These are phyloP conservation scores for Heliocidaris erythrogramma DNA, from an alignment of 35 echinoderm and acorn worm species.

Conservation along the genomic window DNA sequence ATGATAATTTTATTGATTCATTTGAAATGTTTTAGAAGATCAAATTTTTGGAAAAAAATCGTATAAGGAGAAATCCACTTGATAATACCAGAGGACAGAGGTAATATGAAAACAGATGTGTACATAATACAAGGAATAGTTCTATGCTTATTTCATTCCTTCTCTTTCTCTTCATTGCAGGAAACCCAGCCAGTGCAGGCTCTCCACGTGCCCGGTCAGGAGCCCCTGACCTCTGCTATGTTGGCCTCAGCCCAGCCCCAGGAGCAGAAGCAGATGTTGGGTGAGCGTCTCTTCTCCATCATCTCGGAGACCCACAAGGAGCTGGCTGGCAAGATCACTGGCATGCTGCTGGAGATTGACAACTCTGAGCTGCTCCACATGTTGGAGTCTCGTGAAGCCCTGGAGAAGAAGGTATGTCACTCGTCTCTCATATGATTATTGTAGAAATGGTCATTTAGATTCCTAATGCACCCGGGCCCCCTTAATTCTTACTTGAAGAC, in stretches of 20 bases:
- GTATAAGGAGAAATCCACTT: too few relatives aligned
- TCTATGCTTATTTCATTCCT: neutral
- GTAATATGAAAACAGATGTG: too few relatives aligned
- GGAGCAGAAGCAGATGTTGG: slow-evolving; percentile 98
- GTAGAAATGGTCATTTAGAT: neutral
- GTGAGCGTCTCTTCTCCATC: slow-evolving; percentile 89
- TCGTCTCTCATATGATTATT: neutral
- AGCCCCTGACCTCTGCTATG: slow-evolving; percentile 79
- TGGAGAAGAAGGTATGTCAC: slow-evolving; percentile 72
- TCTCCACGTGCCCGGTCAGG: slow-evolving; percentile 87
- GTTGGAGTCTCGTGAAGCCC: slow-evolving; percentile 76
- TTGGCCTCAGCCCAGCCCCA: slow-evolving; percentile 82
- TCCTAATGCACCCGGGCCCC: too few relatives aligned
- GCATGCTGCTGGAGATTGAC: slow-evolving; percentile 90
- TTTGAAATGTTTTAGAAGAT: too few relatives aligned
- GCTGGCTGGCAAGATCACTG: slow-evolving; percentile 83
- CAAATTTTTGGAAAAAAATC: too few relatives aligned
- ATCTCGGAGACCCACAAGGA: slow-evolving; percentile 84
- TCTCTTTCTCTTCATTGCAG: neutral
- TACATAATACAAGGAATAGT: neutral
- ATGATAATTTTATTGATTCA: too few relatives aligned
- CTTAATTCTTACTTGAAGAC: too few relatives aligned
- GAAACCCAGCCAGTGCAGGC: slow-evolving; percentile 53
- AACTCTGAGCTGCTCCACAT: slow-evolving; percentile 93
- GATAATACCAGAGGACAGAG: too few relatives aligned